Base-by-base conservation (phyloP, 2,797 vertebrate species). In the Sebastes hubbsi region DNA sequence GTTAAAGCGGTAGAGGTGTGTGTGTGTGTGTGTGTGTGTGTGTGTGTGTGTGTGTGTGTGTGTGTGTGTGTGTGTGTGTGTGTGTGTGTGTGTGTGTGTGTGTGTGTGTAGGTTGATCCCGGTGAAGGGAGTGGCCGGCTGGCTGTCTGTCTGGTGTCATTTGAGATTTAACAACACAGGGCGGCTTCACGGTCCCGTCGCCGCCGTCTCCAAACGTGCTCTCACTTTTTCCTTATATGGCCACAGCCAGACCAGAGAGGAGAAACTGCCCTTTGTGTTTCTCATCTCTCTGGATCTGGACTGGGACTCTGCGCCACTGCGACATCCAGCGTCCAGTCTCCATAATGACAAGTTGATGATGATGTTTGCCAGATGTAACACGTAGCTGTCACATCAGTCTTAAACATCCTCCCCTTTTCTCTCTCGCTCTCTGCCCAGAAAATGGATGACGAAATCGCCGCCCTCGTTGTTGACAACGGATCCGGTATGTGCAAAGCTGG, bases 401-500 rank as follows among this genome's bases (percentile, higher is more conserved):
- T 77, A 60, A 75, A 38, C 29, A 14, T 25, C 8, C 12, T 11
- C 61, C 13, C n/a, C 11, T 11, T 29, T 12, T 14, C 7, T 10
- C 29, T 46, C 30, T 8, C 12, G 6, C 61, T 6, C 13, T 6
- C 70, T 42, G 4, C 62, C 29, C 89, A 96, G 93, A 94, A 92
- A 96, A 99, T 99, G 98, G 98, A 99, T 91, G 98, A 99, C 1
- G 98, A 99, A 94, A 98, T 99, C 66, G 98, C 98, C 1, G 98
- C 98, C 71, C 98, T 99, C 69, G 98, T 99, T 75, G 97, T 99
- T 87, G 98, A 99, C 95, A 99, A 99, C 49, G 98, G 98, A 87
- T 99, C 98, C 25, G 98, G 98, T 87, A 99, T 99, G 98, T 99
- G 98, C 97, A 99, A 99, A 94, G 98, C 98, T 89, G 98, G 98